Evolutionary conservation across 2,888 invertebrate genomes (phyloP).

Genomic region (Eumerus sabulonum): DNA sequence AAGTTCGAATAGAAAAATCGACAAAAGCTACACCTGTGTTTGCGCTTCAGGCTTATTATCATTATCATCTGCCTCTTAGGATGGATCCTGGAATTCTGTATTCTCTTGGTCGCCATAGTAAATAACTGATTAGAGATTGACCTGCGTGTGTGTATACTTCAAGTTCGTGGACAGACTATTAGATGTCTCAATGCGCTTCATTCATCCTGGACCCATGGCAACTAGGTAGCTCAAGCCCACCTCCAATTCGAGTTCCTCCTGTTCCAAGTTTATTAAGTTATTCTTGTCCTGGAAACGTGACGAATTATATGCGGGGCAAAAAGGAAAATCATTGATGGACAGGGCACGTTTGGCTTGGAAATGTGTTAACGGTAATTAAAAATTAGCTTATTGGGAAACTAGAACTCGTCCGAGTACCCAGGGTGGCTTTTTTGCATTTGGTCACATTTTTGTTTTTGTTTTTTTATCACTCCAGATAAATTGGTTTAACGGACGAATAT

Average conservation of each 20-base stretch:
- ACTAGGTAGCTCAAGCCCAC: no score
- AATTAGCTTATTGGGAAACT: no score
- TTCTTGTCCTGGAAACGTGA: constrained; percentile 30
- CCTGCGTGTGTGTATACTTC: constrained; percentile 8
- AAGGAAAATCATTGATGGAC: neutral
- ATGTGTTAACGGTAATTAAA: no score
- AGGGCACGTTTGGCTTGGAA: no score
- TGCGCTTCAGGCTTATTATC: constrained; percentile 18
- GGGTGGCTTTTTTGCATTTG: no score
- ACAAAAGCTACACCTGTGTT: constrained; percentile 25
- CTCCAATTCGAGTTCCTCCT: constrained; percentile 1
- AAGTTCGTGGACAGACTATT: constrained; percentile 5
- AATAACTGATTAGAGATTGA: constrained; percentile 44
- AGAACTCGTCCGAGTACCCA: no score
- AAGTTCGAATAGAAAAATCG: constrained; percentile 22
- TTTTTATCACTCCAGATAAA: no score
- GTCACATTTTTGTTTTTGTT: no score
- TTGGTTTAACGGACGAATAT: no score
- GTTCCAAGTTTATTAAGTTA: constrained; percentile 47
- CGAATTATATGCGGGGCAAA: constrained; percentile 9
- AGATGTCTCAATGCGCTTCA: constrained; percentile 23
- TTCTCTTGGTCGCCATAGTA: constrained; percentile 13
- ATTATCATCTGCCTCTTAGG: constrained; percentile 12
- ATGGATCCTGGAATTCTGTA: constrained; percentile 13
- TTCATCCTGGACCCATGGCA: neutral